These are phyloP conservation scores for Elachura formosa DNA, from an alignment of 2,113 vertebrate genomes.

Conservation along the genomic window DNA sequence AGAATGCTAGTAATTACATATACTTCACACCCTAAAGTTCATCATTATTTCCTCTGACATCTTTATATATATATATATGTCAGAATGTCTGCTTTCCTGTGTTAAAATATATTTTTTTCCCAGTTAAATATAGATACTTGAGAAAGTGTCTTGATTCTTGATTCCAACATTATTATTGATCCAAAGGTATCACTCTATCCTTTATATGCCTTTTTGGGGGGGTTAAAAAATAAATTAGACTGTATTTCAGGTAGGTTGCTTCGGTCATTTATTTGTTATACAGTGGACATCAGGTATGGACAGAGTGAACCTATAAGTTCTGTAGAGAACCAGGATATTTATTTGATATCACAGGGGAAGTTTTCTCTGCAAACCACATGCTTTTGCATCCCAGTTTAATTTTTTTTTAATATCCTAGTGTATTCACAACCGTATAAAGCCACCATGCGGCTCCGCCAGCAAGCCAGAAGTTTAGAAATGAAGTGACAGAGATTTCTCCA, in stretches of 20 bases:
- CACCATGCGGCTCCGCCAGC: neutral
- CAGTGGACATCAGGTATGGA: neutral
- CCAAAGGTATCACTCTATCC: neutral
- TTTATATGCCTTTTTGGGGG: neutral
- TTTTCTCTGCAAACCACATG: slow-evolving; percentile 38
- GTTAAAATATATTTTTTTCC: neutral
- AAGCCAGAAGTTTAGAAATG: slow-evolving; percentile 2
- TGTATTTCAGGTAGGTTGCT: neutral
- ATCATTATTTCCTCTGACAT: neutral
- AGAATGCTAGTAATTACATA: neutral
- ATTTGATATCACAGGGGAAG: slow-evolving; percentile 7
- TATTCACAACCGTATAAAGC: neutral
- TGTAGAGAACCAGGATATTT: neutral
- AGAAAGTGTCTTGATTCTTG: neutral
- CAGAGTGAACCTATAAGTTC: neutral
- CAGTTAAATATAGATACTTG: neutral
- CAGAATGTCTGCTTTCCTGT: neutral
- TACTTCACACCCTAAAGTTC: neutral
- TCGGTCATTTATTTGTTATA: neutral
- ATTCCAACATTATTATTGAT: neutral
- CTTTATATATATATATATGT: neutral
- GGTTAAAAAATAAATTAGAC: neutral
- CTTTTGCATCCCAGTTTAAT: neutral
- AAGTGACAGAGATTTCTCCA: neutral
- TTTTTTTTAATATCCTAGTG: neutral